These are phyloP conservation scores for Danaus plexippus DNA, from an alignment of 1,140 invertebrate genomes.

Conservation along the genomic window DNA sequence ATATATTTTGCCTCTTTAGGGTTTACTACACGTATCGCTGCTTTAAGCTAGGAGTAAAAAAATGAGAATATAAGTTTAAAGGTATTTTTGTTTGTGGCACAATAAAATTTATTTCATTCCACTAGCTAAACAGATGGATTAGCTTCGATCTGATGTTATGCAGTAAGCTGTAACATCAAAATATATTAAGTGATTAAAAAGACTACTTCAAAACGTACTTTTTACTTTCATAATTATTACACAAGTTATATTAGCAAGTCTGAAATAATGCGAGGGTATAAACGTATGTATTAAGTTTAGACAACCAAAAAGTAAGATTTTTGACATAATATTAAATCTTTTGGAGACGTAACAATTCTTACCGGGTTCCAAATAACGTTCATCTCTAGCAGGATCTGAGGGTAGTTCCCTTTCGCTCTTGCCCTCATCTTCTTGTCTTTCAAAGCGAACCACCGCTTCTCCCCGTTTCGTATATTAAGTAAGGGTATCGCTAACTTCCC, in stretches of 20 bases:
- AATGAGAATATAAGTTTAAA: constrained; percentile 1
- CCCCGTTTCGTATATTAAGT: constrained; percentile 88
- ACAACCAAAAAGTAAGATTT: no score
- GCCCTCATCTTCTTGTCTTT: constrained; percentile 96
- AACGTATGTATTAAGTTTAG: no score
- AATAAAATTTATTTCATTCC: not conserved
- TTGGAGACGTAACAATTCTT: constrained; percentile 38
- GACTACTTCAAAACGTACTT: no score
- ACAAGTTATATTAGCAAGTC: no score
- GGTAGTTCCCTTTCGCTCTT: constrained; percentile 90
- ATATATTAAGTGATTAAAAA: no score
- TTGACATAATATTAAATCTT: no score
- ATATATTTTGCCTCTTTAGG: constrained; percentile 97
- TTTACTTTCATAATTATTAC: no score
- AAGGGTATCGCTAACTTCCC: constrained; percentile 95
- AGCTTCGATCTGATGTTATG: no score
- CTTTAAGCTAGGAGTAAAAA: constrained; percentile 77
- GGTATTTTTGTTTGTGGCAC: not conserved
- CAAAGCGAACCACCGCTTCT: constrained; percentile 95
- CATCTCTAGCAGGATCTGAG: constrained; percentile 94
- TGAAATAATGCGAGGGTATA: no score
- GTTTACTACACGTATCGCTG: constrained; percentile 92
- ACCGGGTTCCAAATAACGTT: constrained; percentile 93
- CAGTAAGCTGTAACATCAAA: no score
- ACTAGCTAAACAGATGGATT: not conserved